A percentile compares a stretch with the other conserved stretches of the same genome.
These are phyloP conservation scores for Sepiola atlantica DNA, from an alignment of 2,888 invertebrate species.

Conservation along the genomic window DNA sequence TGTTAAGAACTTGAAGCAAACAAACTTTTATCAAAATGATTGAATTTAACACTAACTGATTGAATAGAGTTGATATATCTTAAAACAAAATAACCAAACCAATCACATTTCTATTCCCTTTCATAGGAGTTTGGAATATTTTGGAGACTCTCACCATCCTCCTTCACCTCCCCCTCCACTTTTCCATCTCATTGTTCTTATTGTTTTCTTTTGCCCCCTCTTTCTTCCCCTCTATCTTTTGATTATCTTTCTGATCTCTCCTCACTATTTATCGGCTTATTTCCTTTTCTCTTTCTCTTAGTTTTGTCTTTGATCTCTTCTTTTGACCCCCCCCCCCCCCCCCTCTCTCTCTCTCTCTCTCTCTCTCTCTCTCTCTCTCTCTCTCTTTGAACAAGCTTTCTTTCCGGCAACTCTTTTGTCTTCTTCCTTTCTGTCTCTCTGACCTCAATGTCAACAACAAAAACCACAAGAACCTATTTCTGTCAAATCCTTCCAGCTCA, in stretches of 20 bases:
- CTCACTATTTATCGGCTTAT: neutral
- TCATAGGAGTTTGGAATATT: neutral
- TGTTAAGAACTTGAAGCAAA: too few relatives aligned
- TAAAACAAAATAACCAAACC: too few relatives aligned
- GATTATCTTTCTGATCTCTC: constrained; percentile 36
- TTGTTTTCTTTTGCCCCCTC: neutral
- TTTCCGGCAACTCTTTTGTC: neutral
- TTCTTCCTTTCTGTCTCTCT: neutral
- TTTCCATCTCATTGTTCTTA: neutral
- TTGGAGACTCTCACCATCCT: neutral
- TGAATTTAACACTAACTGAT: too few relatives aligned
- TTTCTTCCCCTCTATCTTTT: neutral
- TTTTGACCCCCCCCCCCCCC: too few relatives aligned
- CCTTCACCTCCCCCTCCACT: neutral
- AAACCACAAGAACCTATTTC: neutral
- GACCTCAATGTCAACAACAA: neutral
- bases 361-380: too few relatives aligned
- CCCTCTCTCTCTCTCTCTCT: too few relatives aligned
- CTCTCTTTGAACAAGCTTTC: too few relatives aligned
- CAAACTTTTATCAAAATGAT: too few relatives aligned
- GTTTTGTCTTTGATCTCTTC: too few relatives aligned
- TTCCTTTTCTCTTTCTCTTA: constrained; percentile 35
- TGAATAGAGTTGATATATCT: too few relatives aligned
- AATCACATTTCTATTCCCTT: too few relatives aligned
- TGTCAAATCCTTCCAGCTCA: neutral